Base-by-base conservation (phyloP, 1,140 invertebrate species). In the Lucilia cuprina region DNA sequence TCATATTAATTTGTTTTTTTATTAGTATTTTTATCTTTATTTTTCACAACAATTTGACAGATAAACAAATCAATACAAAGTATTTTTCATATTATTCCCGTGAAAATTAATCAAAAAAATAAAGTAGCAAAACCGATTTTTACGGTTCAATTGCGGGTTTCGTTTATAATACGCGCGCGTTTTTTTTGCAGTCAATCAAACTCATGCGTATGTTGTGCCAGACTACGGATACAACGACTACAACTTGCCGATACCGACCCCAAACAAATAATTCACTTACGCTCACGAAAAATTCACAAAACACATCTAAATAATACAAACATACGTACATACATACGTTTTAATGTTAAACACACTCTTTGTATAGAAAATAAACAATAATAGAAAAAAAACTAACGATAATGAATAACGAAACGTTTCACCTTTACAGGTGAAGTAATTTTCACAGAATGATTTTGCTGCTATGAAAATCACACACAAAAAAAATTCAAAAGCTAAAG, bases 361-460 rank as follows among this genome's bases (percentile, higher is more conserved):
- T 30, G 3, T 30, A 77, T 35, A 12, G 74, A 77, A 75, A 75
- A 41, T 41, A 41, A 30, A 77, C n/a, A 41, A 77, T 41, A 35
- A 41, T 17, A 77, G 47, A 77, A 77, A 17, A 77, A 77, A 21
- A 49, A 25, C n/a, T 25, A 80, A 80, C n/a, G 25, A 74, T 47
- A 47, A 78, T 78, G 50, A 60, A 19, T 80, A 80, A 80, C 77
- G 30, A 34, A 80, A 80, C 21, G 65, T n/a, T 80, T 84, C 83
- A 84, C 83, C 83, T 84, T 60, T 84, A 78, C 83, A 84, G 83
- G 83, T 84, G 83, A 84, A 84, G 83, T 84, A 78, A 84, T 84
- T 84, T 84, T 74, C 74, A 84, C 83, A 50, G 83, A 84, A 84
- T 84, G 83, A 84, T 78, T 21, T 55, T 30, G 41, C 30, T 30